A percentile compares a stretch with the other conserved stretches of the same genome.
Evolutionary conservation across 2,888 invertebrate genomes (phyloP).

Genomic region (Diarsia brunnea): DNA sequence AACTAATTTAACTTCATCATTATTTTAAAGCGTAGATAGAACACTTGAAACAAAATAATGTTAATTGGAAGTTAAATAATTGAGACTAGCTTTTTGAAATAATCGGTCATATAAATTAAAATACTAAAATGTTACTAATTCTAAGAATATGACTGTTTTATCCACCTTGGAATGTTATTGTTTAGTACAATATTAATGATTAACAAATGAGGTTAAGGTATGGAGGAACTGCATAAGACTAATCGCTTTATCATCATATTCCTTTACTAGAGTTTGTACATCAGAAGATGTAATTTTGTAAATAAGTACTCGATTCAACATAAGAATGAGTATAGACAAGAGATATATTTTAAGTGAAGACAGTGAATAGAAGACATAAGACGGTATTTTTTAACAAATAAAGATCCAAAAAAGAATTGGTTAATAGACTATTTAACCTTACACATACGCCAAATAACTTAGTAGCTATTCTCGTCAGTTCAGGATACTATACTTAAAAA

Average conservation of each 20-base stretch:
- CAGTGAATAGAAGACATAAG: background rate
- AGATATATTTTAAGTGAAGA: slow-evolving; percentile 17
- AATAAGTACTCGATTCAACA: slow-evolving; percentile 8
- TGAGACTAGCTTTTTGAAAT: slow-evolving; percentile 89
- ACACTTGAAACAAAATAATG: background rate
- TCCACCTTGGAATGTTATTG: slow-evolving; percentile 16
- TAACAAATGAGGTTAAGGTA: slow-evolving; percentile 52
- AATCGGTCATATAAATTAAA: slow-evolving; percentile 76
- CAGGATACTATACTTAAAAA: background rate
- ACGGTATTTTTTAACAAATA: background rate
- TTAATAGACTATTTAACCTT: slow-evolving; percentile 1
- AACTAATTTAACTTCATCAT: background rate
- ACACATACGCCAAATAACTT: slow-evolving; percentile 16
- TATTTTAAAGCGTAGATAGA: slow-evolving; percentile 18
- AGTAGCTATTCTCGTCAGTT: background rate
- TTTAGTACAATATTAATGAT: slow-evolving; percentile 20
- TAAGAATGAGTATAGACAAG: slow-evolving; percentile 4
- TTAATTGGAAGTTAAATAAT: slow-evolving; percentile 65
- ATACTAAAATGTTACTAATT: slow-evolving; percentile 49
- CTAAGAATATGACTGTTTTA: slow-evolving; percentile 40
- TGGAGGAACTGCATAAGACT: slow-evolving; percentile 43
- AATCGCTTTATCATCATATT: slow-evolving; percentile 80
- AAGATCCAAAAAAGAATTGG: background rate
- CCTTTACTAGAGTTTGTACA: slow-evolving; percentile 83
- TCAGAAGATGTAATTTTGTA: slow-evolving; percentile 10